Evolutionary conservation across 2,888 invertebrate genomes (phyloP), one percentile per base, ranked within the genome.

Genomic region (Dyspetes luteomarginatus): DNA sequence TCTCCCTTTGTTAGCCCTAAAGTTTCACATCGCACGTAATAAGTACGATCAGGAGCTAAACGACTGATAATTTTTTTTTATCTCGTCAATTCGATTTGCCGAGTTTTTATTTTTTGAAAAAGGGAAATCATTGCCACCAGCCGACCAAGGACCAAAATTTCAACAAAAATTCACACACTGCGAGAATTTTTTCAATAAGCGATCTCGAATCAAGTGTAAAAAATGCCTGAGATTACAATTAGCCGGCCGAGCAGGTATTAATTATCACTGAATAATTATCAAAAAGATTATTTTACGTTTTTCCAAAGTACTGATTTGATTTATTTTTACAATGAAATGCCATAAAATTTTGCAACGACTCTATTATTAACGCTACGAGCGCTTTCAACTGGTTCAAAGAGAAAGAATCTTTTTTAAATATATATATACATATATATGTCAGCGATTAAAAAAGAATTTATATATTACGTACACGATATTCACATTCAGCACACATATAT

Each of bases 1-100:
- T 24, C 22, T 58, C 15, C 52, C 17, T 22, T 22, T 26, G 30
- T 73, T 41, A 24, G 30, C 58, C 71, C 64, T 48, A 41, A 43
- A 30, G 17, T 56, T 56, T 41, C 45, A 45, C 60, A 41, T 19
- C 65, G 58, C 69, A 36, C 43, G 41, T 68, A 58, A 71, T 79
- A n/a, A n/a, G n/a, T 73, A 69, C 69, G 56, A n/a, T 65, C 78
- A 58, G 62, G 52, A 74, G 67, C 64, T 56, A 81, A 77, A 73
- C 36, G 65, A 60, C 58, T 36, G 56, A 62, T 69, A 43, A 36
- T 45, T 73, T 73, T 64, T 64, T 73, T 52, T 65, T 65, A 78
- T 50, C 43, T 62, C 52, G 52, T 28, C 52, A 72, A 81, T 41
- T 56, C 72, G 36, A 68, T 73, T n/a, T n/a, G n/a, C n/a, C n/a